Evolutionary conservation across 1,140 invertebrate genomes (phyloP), one percentile per base, ranked within the genome.

Genomic region (Neodiprion fabricii): DNA sequence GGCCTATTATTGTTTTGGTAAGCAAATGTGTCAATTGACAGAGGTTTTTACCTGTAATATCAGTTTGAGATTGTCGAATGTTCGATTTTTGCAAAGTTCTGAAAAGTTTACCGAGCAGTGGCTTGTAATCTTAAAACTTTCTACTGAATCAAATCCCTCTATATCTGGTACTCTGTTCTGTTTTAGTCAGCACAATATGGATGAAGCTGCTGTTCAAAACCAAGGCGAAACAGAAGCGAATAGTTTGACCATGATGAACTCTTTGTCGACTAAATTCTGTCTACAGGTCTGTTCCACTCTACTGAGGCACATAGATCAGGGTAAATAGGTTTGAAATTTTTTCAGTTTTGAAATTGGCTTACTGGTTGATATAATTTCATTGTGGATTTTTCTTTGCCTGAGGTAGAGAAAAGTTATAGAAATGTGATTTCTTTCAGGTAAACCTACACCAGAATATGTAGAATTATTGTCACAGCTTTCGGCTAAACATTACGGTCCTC

Each of bases 1-100:
- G 88, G 88, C 74, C 79, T 89, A 70, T 77, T 89, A 48, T 72
- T 90, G 10, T 89, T 87, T 77, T 86, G 86, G 87, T 89, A 79
- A 85, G 77, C 80, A 40, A 40, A 40, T 40, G 28, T 69, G 28
- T 40, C 5, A 5, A 40, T 40, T 5, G 5, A 40, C 5, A 40
- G 28, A 40, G 28, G 1, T 40, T 40, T 40, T 40, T 40, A 40
- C 28, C 28, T 40, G 28, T 40, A 40, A 40, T 5, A 40, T 40
- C 28, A 40, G 28, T 40, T 40, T 40, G 28, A 40, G 28, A 40
- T 40, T 40, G 28, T 28, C 21, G 14, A 40, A 9, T 21, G 61
- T 10, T 9, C n/a, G 9, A 50, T 10, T 50, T 21, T 48, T 48
- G 0, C n/a, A 48, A 50, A 48, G 48, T n/a, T 10, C 48, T 48